Base-by-base conservation (phyloP, 2,113 vertebrate species). In the Pterocles gutturalis region DNA sequence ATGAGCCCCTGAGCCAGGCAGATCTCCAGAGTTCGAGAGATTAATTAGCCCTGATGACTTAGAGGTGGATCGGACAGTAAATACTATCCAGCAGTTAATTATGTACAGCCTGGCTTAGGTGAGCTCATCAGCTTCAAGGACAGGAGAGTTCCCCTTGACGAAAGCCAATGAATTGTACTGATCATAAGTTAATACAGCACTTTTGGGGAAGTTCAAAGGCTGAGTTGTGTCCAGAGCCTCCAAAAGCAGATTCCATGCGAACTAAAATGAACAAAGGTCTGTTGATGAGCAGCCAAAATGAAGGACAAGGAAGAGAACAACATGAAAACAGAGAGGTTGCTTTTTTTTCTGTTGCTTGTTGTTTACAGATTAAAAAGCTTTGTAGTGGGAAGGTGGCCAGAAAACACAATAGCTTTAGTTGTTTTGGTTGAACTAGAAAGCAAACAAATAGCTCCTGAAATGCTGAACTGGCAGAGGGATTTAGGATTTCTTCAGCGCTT, bases 321-420 rank as follows among this genome's bases (percentile, higher is more conserved):
- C n/a, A 75, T 72, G 73, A 71, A 90, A 92, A 84, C 7, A 94
- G n/a, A 92, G 26, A 29, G 14, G 31, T 76, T 84, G 8, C 14
- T 92, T 83, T 89, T 41, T 73, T 96, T 95, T 58, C 43, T 86
- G 36, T 77, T 89, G 54, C 31, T 84, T 81, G 21, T 18, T 93
- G 29, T 90, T 92, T 77, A 70, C 53, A 79, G 24, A 70, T 61
- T 57, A 38, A 84, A 92, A 78, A 64, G 60, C 51, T 87, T 60
- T 2, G 3, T 29, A 82, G 36, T 48, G 36, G 60, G 33, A 91
- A 76, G 3, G 6, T 83, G 45, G 65, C 53, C 87, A 96, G 70
- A 83, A 93, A 96, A 69, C 16, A 65, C 41, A 43, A n/a, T n/a
- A 26, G 7, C 69, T 57, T 64, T 17, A 13, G 28, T 69, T 93